Evolutionary conservation across 2,797 vertebrate species (phyloP).

Genomic region (Tinamus major): DNA sequence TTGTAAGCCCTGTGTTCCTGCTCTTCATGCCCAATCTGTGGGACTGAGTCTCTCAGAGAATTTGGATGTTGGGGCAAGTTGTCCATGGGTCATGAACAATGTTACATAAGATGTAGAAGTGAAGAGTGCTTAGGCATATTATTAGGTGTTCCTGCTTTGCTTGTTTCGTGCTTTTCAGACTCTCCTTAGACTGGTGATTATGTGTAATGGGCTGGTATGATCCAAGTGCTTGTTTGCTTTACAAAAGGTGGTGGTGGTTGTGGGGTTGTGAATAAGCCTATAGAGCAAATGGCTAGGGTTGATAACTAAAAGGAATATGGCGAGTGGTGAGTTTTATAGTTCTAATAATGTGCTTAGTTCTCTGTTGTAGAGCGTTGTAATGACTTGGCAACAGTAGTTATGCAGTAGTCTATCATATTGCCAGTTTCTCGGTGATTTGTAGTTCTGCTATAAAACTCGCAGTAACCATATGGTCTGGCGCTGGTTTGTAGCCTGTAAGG

Average conservation of each 20-base stretch:
- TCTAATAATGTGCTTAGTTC: background rate
- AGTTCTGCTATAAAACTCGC: background rate
- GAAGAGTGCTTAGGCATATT: background rate
- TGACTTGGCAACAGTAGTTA: background rate
- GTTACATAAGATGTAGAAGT: background rate
- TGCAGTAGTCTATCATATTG: background rate
- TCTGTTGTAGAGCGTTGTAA: background rate
- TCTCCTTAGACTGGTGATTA: no score
- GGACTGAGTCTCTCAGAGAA: background rate
- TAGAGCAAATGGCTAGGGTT: background rate
- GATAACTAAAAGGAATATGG: background rate
- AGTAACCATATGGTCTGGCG: background rate
- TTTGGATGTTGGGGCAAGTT: background rate
- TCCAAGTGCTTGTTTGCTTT: background rate
- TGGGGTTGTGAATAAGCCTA: background rate
- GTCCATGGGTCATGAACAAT: background rate
- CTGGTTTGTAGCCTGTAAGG: background rate
- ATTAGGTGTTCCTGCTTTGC: background rate
- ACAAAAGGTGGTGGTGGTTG: background rate
- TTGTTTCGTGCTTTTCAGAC: no score
- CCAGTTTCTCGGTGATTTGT: background rate
- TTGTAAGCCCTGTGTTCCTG: constrained; percentile 18
- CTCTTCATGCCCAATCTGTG: background rate
- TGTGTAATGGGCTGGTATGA: background rate
- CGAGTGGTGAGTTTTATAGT: background rate